Base-by-base conservation (phyloP, 53 echinoderm and acorn worm species). In the Patiria pectinifera region DNA sequence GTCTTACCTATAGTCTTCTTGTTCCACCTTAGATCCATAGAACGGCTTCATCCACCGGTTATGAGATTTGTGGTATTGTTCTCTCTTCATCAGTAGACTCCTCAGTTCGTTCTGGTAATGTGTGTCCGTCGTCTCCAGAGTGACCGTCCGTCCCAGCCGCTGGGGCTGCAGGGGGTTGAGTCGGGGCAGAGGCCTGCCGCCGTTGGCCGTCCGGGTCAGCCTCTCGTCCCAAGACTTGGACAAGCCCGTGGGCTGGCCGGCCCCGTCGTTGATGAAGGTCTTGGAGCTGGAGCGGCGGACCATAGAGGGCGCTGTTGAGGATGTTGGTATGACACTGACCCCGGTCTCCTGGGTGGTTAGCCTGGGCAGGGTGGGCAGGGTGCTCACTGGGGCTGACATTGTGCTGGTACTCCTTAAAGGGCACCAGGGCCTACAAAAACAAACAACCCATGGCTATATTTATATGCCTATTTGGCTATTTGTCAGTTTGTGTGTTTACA, bases 21-120 rank as follows among this genome's bases (percentile, higher is more conserved):
- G 95, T 80, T 98, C 99, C 71, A 94, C 87, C 85, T 94, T 95
- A 13, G 91, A 92, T 35, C 99, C 99, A 97, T 98, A 98, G 53
- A 98, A 94, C 13, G 99, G 99, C 83, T 95, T 98, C 95, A 94
- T 97, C 99, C 99, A 98, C 24, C 76, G 72, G 66, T 95, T 93
- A 87, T 97, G 96, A 82, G 93, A 95, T 45, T 92, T 93, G 84
- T 98, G 94, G 86, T 98, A 96, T 71, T 97, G 94, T 82, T 95
- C 95, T 71, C 96, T 85, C 91, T 98, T 98, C 96, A 95, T 95
- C 46, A 89, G 71, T n/a, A 95, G 86, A 46, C 89, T 88, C 71
- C 94, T 86, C 6, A 94, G 63, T 13, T 98, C 97, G 84, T 95
- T 95, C 83, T 94, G 75, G 85, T 93, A 96, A 62, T 98, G 95